Base-by-base conservation (phyloP, 2,888 invertebrate genomes). In the Lutraria lutraria region DNA sequence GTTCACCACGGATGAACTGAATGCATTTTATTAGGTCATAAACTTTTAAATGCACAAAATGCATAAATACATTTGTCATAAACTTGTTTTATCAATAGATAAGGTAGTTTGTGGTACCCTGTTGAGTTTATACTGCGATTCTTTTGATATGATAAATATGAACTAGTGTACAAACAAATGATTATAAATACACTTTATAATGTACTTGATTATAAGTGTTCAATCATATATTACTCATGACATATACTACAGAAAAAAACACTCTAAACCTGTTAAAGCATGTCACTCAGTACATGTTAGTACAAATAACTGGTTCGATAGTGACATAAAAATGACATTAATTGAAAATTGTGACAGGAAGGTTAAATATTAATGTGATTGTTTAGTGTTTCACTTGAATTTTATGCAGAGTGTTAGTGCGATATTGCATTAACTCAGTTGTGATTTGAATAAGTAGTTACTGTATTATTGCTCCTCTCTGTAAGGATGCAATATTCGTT, bases 281-380 rank as follows among this genome's bases (percentile, higher is more conserved):
- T 68, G 63, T 68, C 63, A 25, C 12, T 68, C 8, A 43, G 43
- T 4, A 43, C 43, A 43, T n/a, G 63, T 68, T 25, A 25, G 25
- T 25, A 60, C 60, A 60, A 60, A 60, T n/a, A 19, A 60, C n/a
- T 60, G 21, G n/a, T n/a, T 60, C 60, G 19, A 60, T 15, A 21
- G 21, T 21, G 60, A n/a, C n/a, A 25, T 68, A 25, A 25, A 68
- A n/a, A 25, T 68, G 63, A 25, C 63, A 68, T 68, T 68, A 68
- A 68, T 68, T 68, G 63, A 68, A 68, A 25, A n/a, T 25, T 68
- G 63, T 68, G 63, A 68, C 25, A 68, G n/a, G 25, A n/a, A n/a
- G 63, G 25, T 68, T 68, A 68, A 68, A 68, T 68, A 68, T 68
- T 68, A 68, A 68, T 68, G 63, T 68, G 63, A 25, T 12, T 68